Conservation (phyloP, 2,113 vertebrate genomes). For the Equus przewalskii region DNA sequence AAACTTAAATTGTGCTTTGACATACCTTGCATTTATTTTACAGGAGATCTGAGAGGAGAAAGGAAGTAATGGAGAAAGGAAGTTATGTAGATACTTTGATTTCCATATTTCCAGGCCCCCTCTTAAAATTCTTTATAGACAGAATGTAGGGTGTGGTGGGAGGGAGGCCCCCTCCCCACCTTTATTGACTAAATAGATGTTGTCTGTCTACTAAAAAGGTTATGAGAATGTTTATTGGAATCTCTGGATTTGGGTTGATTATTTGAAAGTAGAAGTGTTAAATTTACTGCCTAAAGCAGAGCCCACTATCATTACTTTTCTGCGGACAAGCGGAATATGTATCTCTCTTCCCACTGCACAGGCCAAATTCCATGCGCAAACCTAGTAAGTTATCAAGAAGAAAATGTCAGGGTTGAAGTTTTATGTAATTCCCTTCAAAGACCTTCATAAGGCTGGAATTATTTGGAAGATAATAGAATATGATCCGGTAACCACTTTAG, state of each 20-base stretch:
- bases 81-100: not conserved
- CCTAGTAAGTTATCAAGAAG: not conserved
- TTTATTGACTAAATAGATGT: not conserved
- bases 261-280: not conserved
- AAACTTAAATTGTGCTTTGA: not conserved
- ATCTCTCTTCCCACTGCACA: not conserved
- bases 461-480: not conserved
- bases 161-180: not conserved
- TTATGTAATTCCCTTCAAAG: not conserved
- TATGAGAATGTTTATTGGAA: not conserved
- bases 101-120: not conserved
- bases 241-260: not conserved
- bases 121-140: conserved; percentile 15
- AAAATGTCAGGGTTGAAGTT: not conserved
- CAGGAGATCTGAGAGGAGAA: conserved; percentile 32
- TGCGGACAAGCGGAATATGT: not conserved
- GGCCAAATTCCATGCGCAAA: not conserved
- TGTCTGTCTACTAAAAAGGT: not conserved
- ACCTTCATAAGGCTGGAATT: not conserved
- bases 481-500: not conserved
- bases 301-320: not conserved
- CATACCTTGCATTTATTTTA: conserved; percentile 12
- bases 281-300: not conserved
- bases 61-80: not conserved
- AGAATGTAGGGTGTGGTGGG: not conserved